Conservation (phyloP, 92 coral and sea anemone genomes). For the Montipora capitata region DNA sequence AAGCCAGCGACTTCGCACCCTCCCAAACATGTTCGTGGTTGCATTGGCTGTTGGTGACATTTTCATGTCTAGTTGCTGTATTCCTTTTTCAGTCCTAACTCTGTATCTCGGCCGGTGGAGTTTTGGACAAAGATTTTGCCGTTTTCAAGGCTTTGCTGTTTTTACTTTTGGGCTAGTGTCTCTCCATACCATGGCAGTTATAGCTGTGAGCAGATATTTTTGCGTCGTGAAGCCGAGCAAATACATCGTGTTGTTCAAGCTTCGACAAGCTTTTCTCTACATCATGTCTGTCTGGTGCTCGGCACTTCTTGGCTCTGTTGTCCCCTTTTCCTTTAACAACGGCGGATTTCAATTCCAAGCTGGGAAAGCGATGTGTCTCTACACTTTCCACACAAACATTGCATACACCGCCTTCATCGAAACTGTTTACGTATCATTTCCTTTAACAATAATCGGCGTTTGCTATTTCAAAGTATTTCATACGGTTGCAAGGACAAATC, state of each 20-base stretch:
- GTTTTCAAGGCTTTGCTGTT: not conserved
- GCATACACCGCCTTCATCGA: constrained; percentile 18
- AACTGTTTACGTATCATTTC: constrained; percentile 52
- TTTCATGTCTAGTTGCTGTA: not conserved
- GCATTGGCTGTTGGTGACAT: constrained; percentile 83
- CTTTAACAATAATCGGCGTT: constrained; percentile 54
- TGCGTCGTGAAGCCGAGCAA: not conserved
- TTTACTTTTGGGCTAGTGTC: constrained; percentile 74
- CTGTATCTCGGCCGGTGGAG: constrained; percentile 67
- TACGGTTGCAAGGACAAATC: constrained; percentile 65
- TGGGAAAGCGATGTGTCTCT: too few relatives aligned
- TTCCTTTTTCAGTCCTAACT: not conserved
- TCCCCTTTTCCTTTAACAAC: constrained; percentile 50
- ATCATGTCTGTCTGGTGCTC: not conserved
- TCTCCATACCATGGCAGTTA: constrained; percentile 53
- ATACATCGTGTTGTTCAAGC: constrained; percentile 53
- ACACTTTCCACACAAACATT: too few relatives aligned
- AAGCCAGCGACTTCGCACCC: constrained; percentile 71
- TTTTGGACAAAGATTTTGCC: constrained; percentile 60
- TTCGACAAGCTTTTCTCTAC: constrained; percentile 35
- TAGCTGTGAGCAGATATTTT: too few relatives aligned
- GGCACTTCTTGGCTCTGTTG: too few relatives aligned
- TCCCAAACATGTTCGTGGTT: constrained; percentile 74
- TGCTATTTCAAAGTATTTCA: constrained; percentile 74
- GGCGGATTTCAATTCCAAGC: constrained; percentile 44